Evolutionary conservation across 2,113 vertebrate species (phyloP), one percentile per base, ranked within the genome.

Genomic region (Cepphus grylle): DNA sequence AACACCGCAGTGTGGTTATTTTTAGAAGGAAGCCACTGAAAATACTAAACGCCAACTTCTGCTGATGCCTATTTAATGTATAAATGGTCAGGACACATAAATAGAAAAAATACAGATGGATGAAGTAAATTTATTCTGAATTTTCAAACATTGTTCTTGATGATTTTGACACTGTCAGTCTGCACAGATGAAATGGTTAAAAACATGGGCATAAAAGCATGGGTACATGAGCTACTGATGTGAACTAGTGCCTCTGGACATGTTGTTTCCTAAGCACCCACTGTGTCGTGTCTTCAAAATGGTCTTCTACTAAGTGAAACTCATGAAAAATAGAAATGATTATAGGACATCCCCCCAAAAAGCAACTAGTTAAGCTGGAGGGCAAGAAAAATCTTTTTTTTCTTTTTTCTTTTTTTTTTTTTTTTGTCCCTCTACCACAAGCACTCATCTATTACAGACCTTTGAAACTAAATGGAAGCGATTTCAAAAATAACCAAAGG

Each of bases 211-310:
- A 91, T 74, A 95, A 93, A 93, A 85, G 70, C 82, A 84, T 18
- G 89, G 83, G 89, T 38, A 79, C 32, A 50, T n/a, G 52, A 88
- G 40, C 40, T 77, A 82, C 11, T 85, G 43, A 73, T 93, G 50
- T 92, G 94, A 95, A 95, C 49, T 43, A 78, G 34, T 94, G 67
- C 34, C 77, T 92, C 82, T 83, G 59, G 87, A 89, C 45, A 72
- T n/a, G 15, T 55, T n/a, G 23, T 52, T 63, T 94, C 63, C 76
- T 94, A 73, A 72, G 47, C n/a, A 86, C 4, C 14, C 11, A 34
- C 26, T 18, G 20, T 90, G 25, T 36, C 29, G 36, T 45, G 13
- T 58, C 65, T 81, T 93, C 74, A 91, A 94, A 96, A 94, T 71
- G 18, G 42, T 58, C 23, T 78, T 91, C 66, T 89, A 29, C 50